Evolutionary conservation across 2,888 invertebrate genomes (phyloP), one percentile per base, ranked within the genome.

Genomic region (Drosophila flavopinicola): DNA sequence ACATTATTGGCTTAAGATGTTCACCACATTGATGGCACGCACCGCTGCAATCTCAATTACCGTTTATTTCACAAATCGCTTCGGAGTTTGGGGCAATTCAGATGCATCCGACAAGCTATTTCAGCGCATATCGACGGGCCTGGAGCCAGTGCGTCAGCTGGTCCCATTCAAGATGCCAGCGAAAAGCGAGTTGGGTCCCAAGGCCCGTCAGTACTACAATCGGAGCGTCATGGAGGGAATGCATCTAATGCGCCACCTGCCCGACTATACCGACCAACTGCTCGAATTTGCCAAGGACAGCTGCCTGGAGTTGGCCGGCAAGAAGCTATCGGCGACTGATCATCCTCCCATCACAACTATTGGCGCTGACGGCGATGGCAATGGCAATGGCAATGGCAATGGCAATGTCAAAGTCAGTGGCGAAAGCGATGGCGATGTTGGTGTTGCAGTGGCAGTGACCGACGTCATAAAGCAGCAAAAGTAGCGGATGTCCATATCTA

Each of bases 11-110:
- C 13, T 2, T 20, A 24, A 11, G 3, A 61, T 73, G 69, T 33
- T 73, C 0, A 39, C 32, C 39, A 47, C 33, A 6, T 9, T 74
- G 6, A 32, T 59, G 41, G 54, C 44, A 0, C 61, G 75, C 15
- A 60, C 70, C 1, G 63, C 66, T 6, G 52, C 58, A 0, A 25
- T 70, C 2, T 47, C 56, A 15, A 27, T 70, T 29, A 41, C 73
- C 11, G 47, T 74, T 1, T 74, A 69, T 25, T 37, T 61, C 5
- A 59, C 56, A 10, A 51, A 57, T 11, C 42, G 49, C 0, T 39
- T 37, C 0, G 74, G 61, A 0, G 37, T 66, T 13, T 74, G 74
- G 69, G 70, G 66, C n/a, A 45, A 42, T 1, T 23, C 52, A 0
- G 61, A 63, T 23, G 69, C 61, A 1, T 32, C 69, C 25, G 54